Percentiles rank a stretch among this genome's conserved stretches.
These are phyloP conservation scores for Pachycephus smyrnensis DNA, from an alignment of 2,888 invertebrate species.

Conservation along the genomic window DNA sequence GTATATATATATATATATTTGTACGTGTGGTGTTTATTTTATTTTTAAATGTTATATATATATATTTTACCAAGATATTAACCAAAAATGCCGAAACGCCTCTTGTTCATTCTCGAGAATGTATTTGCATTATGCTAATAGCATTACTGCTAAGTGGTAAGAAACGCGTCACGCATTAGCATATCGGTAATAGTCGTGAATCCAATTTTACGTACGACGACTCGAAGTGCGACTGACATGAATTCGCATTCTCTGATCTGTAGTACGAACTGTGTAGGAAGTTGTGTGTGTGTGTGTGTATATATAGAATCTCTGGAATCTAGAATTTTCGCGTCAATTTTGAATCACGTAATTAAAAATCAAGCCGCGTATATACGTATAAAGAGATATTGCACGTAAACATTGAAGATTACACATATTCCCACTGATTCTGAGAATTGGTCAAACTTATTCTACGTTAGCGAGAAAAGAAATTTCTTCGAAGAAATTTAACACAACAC, in stretches of 20 bases:
- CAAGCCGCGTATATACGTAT: neutral
- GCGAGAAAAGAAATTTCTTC: neutral
- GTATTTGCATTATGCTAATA: conserved; percentile 24
- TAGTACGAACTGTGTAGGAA: neutral
- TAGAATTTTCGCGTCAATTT: neutral
- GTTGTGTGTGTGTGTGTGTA: no score
- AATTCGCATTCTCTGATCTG: neutral
- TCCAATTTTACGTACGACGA: neutral
- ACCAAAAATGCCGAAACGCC: neutral
- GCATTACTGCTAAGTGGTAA: conserved; percentile 17
- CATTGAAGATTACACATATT: neutral
- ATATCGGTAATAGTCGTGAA: conserved; percentile 3
- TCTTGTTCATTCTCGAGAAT: neutral
- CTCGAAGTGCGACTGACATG: neutral
- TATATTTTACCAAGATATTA: neutral
- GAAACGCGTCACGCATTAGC: conserved; percentile 20
- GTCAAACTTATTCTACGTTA: neutral
- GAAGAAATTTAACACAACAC: neutral
- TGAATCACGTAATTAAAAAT: neutral
- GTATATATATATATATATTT: neutral
- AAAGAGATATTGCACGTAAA: no score
- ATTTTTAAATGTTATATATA: neutral
- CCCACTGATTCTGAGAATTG: neutral
- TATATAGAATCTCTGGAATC: neutral
- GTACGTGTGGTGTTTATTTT: no score